phyloP scores from a whole-genome alignment of 2,113 vertebrate genomes.

The Meleagris gallopavo region DNA sequence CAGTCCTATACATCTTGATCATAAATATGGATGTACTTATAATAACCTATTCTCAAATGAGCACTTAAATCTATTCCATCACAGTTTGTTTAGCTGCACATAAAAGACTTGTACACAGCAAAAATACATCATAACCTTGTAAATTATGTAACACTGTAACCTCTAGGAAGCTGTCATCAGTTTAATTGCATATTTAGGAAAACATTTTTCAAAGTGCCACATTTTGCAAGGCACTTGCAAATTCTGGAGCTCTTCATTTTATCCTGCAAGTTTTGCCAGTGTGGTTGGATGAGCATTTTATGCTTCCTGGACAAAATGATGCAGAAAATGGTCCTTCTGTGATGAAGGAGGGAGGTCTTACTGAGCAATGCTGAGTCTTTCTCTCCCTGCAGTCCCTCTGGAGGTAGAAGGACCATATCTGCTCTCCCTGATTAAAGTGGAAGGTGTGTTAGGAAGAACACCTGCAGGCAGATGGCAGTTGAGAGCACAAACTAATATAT shows the following conservation, averaged over 20 bases:
- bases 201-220: conserved; percentile 14
- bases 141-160: background rate
- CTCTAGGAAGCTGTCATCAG: conserved; percentile 41
- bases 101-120: background rate
- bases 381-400: background rate
- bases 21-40: conserved; percentile 49
- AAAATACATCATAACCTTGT: background rate
- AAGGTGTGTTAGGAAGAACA: background rate
- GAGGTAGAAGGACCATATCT: background rate
- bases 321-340: background rate
- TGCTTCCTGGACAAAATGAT: background rate
- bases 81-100: conserved; percentile 16
- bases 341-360: background rate
- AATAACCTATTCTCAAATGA: conserved; percentile 36
- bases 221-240: background rate
- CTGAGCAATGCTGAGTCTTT: background rate
- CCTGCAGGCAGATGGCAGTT: background rate
- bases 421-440: background rate
- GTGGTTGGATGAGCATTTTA: background rate
- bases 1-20: conserved; percentile 18
- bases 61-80: conserved; percentile 18
- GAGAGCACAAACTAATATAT: background rate
- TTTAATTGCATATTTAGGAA: conserved; percentile 8
- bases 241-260: background rate
- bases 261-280: background rate